Base-by-base conservation (phyloP, 2,888 invertebrate species). In the Sinhomidia bicolor region DNA sequence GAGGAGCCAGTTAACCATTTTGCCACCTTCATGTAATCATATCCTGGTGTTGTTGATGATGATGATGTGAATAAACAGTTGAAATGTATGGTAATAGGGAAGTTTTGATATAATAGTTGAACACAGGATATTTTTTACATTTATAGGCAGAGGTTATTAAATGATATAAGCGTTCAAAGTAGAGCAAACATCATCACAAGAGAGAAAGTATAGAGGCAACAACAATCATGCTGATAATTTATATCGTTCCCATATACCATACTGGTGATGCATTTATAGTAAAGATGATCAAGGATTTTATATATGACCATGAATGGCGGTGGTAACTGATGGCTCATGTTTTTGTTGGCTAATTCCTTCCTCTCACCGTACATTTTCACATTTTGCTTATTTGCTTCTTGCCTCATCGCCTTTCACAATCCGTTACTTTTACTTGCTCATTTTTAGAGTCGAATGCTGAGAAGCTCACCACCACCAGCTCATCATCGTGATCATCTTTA, bases 401-500 rank as follows among this genome's bases (percentile, higher is more conserved):
- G 85, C 85, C 85, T 85, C 85, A 85, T 85, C 85, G 85, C 85
- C 85, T 85, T 85, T 78, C 85, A 78, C 76, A 29, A 29, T 41
- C 54, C n/a, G n/a, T n/a, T n/a, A 29, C 54, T 29, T 54, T 29
- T 29, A 1, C 44, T 20, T 9, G 20, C 26, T 29, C 20, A 17
- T 17, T 29, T 78, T 26, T 9, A 4, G 71, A 17, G 71, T 20
- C 20, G 44, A 71, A 71, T 71, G 71, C 20, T 71, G 71, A 71
- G 71, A 71, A 71, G 51, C 47, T 78, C 76, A 78, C 76, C 76
- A 54, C n/a, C 76, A 54, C 44, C 20, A 12, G n/a, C 68, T n/a
- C 68, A 29, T 54, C 54, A 29, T n/a, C 76, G 9, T 51, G n/a
- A 47, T 32, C 51, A n/a, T 54, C 14, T 12, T 26, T 26, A 74